Conservation (phyloP, 2,113 vertebrate species). For the Oxyruncus cristatus region DNA sequence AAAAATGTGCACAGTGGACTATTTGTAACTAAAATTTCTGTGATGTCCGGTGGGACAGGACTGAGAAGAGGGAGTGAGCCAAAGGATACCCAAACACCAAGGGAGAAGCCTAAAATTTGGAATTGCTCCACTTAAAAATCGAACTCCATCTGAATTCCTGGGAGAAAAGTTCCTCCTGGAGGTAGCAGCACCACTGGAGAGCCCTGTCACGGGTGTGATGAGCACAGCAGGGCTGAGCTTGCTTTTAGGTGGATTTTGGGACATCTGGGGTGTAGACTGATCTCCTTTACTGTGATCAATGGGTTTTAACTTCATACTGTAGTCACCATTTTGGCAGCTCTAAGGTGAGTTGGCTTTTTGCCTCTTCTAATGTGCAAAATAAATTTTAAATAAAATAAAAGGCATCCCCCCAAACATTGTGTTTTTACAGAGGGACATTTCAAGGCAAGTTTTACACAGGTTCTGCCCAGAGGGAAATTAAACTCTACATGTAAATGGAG, state of each 20-base stretch:
- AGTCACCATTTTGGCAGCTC: background rate
- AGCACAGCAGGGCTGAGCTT: background rate
- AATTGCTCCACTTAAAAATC: background rate
- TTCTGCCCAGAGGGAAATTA: conserved; percentile 85
- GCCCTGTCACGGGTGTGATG: background rate
- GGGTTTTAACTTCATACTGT: background rate
- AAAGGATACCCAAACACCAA: background rate
- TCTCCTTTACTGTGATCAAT: background rate
- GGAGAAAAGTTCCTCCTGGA: background rate
- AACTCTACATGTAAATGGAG: conserved; percentile 84
- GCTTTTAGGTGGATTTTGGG: background rate
- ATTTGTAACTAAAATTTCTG: background rate
- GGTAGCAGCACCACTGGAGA: background rate
- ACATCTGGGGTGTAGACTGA: background rate
- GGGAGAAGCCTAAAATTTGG: background rate
- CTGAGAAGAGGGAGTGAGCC: background rate
- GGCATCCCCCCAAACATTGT: conserved; percentile 70
- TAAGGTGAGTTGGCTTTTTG: background rate
- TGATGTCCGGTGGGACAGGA: background rate
- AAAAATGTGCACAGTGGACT: background rate
- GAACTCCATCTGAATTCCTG: background rate
- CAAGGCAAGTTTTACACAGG: conserved; percentile 80
- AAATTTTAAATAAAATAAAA: conserved; percentile 80
- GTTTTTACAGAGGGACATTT: conserved; percentile 77
- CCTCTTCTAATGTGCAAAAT: conserved; percentile 58